These are phyloP conservation scores for Emmelina monodactyla DNA, from an alignment of 2,888 invertebrate species.

Conservation along the genomic window DNA sequence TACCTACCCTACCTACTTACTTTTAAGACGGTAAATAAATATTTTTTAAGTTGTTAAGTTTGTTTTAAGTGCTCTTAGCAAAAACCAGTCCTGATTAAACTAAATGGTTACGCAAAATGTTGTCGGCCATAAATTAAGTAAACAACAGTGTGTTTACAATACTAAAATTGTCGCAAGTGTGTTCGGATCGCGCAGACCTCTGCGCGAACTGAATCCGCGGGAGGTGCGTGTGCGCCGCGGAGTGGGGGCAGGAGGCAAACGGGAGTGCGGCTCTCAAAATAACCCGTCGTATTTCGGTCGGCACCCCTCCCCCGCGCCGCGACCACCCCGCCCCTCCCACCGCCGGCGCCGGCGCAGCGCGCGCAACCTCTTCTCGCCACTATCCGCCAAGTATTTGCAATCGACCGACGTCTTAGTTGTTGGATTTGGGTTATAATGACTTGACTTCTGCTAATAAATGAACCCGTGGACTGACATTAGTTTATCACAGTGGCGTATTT, in stretches of 20 bases:
- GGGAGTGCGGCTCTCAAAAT: slow-evolving; percentile 53
- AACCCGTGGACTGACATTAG: slow-evolving; percentile 64
- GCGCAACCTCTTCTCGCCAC: slow-evolving; percentile 55
- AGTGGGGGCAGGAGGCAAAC: slow-evolving; percentile 29
- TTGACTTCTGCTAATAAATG: slow-evolving; percentile 78
- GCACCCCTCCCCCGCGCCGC: slow-evolving; percentile 29
- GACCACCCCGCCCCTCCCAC: slow-evolving; percentile 16
- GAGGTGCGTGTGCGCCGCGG: slow-evolving; percentile 12
- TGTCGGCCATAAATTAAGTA: too few species aligned
- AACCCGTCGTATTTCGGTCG: slow-evolving; percentile 60
- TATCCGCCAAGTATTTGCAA: slow-evolving; percentile 91
- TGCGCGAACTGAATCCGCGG: slow-evolving; percentile 8
- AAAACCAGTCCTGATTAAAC: too few species aligned
- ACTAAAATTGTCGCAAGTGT: too few species aligned
- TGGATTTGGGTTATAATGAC: slow-evolving; percentile 78
- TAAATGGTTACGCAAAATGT: too few species aligned
- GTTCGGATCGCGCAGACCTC: background rate
- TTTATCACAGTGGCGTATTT: slow-evolving; percentile 58
- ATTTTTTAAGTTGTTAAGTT: too few species aligned
- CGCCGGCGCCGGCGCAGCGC: slow-evolving; percentile 34
- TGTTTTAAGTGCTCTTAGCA: too few species aligned
- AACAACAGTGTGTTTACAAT: too few species aligned
- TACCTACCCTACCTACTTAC: too few species aligned
- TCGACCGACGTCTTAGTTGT: slow-evolving; percentile 92
- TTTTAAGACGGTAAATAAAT: too few species aligned